Conservation (phyloP, 1,140 invertebrate genomes). For the Drosophila bocqueti region DNA sequence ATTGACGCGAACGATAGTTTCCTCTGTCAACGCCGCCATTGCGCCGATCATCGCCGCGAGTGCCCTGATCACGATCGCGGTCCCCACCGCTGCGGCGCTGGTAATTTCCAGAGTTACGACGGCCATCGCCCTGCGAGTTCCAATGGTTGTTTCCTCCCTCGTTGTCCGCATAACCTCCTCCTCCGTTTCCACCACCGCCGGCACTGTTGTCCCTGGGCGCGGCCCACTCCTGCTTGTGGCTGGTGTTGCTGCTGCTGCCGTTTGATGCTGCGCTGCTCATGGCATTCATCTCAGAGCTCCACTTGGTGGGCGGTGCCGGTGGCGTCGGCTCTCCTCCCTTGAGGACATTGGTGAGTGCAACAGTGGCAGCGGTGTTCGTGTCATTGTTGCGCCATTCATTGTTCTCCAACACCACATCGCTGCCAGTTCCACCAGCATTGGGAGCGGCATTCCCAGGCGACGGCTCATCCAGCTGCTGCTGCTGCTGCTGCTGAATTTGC, state of each 20-base stretch:
- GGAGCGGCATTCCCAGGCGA: conserved; percentile 18
- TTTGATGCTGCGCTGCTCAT: conserved; percentile 64
- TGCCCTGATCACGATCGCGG: conserved; percentile 41
- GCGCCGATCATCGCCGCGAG: conserved; percentile 61
- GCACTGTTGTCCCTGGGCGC: conserved; percentile 65
- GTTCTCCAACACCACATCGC: conserved; percentile 56
- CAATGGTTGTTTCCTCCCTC: conserved; percentile 69
- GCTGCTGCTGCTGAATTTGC: conserved; percentile 36
- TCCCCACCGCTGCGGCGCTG: conserved; percentile 61
- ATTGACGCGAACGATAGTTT: conserved; percentile 70
- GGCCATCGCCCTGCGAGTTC: conserved; percentile 69
- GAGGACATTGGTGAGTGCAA: conserved; percentile 71
- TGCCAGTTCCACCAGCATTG: conserved; percentile 18
- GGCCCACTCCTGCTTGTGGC: conserved; percentile 75
- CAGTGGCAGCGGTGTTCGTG: conserved; percentile 74
- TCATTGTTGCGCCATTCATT: conserved; percentile 67
- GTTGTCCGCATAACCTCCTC: conserved; percentile 44
- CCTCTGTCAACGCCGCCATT: conserved; percentile 52
- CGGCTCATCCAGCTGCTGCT: conserved; percentile 45
- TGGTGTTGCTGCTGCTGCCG: conserved; percentile 59
- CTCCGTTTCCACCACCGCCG: conserved; percentile 43
- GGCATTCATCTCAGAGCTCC: conserved; percentile 82
- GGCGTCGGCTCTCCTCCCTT: conserved; percentile 55
- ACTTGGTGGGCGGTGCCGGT: conserved; percentile 59
- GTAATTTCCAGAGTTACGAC: conserved; percentile 70